Base-by-base conservation (phyloP, 2,888 invertebrate species). In the Cistogaster globosa region DNA sequence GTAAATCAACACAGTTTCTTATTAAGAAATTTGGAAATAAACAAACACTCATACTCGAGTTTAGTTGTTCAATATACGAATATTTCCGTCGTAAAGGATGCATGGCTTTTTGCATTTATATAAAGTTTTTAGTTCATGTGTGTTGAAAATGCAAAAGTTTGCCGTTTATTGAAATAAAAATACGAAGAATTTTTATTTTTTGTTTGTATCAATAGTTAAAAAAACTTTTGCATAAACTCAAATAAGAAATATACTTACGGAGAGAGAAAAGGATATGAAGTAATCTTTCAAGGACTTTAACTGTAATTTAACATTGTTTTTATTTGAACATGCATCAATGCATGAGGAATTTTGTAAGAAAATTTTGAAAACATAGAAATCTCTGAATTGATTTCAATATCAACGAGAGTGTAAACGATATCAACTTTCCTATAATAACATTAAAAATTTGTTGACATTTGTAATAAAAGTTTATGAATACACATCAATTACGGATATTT, bases 281-380 rank as follows among this genome's bases (percentile, higher is more conserved):
- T 85, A 86, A 87, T 85, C 86, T 88, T 90, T 90, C 87, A 88
- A 91, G 89, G 88, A 90, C 88, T 88, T 88, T 88, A 76, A 87
- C 87, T 87, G 87, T 87, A 88, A 89, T 89, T 88, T 88, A 82
- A 83, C 79, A 86, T 84, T 82, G 83, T 80, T 77, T 84, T 48
- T 51, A 16, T 51, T 8, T 22, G 38, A 45, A 51, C n/a, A 51
- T 32, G 45, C 58, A 48, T 7, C 69, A 62, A 55, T 53, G 36
- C 26, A 62, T 62, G 20, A 32, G 22, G 36, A 22, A 81, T 32
- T 62, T 55, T 16, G 16, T 58, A 48, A n/a, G 12, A 62, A 74
- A 62, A 60, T 60, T 74, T 51, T 58, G 18, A 20, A 36, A 58
- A 58, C 38, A 5, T 71, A 16, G 7, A 58, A 79, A 62, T 77